phyloP scores from a whole-genome alignment of 2,113 vertebrate species.

The Cyanoderma ruficeps region DNA sequence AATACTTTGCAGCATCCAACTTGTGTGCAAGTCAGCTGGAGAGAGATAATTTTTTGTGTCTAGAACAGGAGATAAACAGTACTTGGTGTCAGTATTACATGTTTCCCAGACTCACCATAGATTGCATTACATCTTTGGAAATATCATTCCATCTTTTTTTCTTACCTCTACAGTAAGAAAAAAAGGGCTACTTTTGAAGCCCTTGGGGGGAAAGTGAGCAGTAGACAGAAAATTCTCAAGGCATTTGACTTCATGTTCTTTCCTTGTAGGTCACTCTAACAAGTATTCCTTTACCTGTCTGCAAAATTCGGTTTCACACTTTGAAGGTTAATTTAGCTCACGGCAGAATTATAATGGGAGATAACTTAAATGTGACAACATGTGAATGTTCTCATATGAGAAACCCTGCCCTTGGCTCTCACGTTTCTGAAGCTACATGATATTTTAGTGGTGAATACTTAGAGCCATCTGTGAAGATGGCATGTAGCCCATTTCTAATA shows the following conservation, averaged over 20 bases:
- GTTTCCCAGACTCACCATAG: background rate
- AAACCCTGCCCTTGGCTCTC: background rate
- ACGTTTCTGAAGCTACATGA: background rate
- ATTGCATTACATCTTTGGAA: background rate
- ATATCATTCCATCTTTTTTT: background rate
- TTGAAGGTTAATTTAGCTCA: background rate
- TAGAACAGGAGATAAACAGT: background rate
- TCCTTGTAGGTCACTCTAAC: background rate
- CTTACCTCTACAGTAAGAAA: background rate
- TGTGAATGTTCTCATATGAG: background rate
- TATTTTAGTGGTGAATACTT: background rate
- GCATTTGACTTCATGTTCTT: background rate
- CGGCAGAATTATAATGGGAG: background rate
- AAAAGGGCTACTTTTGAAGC: background rate
- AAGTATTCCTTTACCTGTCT: background rate
- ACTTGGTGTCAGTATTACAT: background rate
- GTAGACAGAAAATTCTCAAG: background rate
- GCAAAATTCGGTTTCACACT: background rate
- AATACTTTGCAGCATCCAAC: background rate
- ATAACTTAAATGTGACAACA: background rate
- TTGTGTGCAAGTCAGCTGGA: background rate
- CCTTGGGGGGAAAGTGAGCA: background rate
- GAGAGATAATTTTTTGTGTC: background rate
- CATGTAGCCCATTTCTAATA: background rate
- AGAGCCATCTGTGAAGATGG: constrained; percentile 7